Base-by-base conservation (phyloP, 2,797 vertebrate species). In the Halcyon leucocephala region DNA sequence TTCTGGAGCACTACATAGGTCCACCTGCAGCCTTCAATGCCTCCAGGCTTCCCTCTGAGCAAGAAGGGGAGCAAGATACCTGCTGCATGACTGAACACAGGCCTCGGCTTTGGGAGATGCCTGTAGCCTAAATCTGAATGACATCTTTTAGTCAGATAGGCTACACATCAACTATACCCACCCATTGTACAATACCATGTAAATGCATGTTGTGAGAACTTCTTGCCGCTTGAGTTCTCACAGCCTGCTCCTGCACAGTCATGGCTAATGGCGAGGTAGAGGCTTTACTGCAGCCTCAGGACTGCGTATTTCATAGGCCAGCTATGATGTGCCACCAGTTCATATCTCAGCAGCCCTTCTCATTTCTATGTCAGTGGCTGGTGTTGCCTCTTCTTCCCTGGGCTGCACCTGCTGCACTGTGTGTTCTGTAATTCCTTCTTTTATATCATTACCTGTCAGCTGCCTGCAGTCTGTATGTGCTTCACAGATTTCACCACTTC, bases 101-200 rank as follows among this genome's bases (percentile, higher is more conserved):
- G 33, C 58, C 2, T 2, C 0, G 0, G 78, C 73, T 58, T 41
- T 64, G 78, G 54, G 74, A 94, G 94, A 93, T 76, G 89, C n/a
- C 83, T 66, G 78, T 73, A 89, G 62, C 89, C 78, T 91, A 91
- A 79, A 91, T 89, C 89, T 25, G 35, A 74, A 69, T 91, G 89
- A 66, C 91, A 85, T 28, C 66, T 62, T 92, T 58, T 39, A 76
- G 54, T 82, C 81, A 66, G 94, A 76, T 42, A 77, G 78, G 9
- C 46, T 69, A 33, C 46, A 51, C 10, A 41, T 86, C 80, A 84
- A 8, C n/a, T 35, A 8, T 4, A 35, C 14, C 20, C 66, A 74
- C 29, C 31, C n/a, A 0, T 10, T 84, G 66, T 48, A 62, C 90
- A 82, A 72, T 65, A 48, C 1, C 0, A 0, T 16, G 35, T 20